These are phyloP conservation scores for Copidosoma floridanum DNA, from an alignment of 1,140 invertebrate species.

Conservation along the genomic window DNA sequence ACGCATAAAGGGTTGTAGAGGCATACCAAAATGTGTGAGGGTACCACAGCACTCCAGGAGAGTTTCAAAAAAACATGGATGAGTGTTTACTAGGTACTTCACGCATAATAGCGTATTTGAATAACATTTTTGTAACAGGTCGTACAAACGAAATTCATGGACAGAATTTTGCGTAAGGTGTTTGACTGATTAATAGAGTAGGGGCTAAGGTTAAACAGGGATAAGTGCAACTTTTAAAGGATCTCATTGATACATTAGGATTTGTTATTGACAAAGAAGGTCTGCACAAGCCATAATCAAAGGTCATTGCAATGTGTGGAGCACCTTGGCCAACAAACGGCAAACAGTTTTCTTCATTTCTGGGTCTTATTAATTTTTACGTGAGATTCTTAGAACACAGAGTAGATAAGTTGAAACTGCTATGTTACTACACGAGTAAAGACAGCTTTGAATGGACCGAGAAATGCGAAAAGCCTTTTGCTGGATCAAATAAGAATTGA, in stretches of 20 bases:
- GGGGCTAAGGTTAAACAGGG: constrained; percentile 14
- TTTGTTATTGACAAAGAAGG: constrained; percentile 38
- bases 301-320: constrained; percentile 29
- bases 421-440: constrained; percentile 14
- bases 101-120: constrained; percentile 15
- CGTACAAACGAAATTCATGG: background rate
- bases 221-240: constrained; percentile 35
- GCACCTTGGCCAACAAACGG: constrained; percentile 31
- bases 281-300: constrained; percentile 30
- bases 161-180: background rate
- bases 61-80: constrained; percentile 51
- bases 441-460: background rate
- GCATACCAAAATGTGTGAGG: constrained; percentile 38
- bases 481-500: constrained; percentile 24
- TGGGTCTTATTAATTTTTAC: constrained; percentile 25
- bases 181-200: constrained; percentile 1
- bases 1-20: constrained; percentile 39
- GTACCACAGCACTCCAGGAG: constrained; percentile 42
- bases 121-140: constrained; percentile 16
- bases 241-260: constrained; percentile 42
- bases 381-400: constrained; percentile 21
- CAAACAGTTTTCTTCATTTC: constrained; percentile 23
- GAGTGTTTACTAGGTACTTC: constrained; percentile 35
- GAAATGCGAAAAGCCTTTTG: constrained; percentile 12
- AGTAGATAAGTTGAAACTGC: constrained; percentile 1